A percentile compares a stretch with the other conserved stretches of the same genome.
Conservation (phyloP, 2,113 vertebrate species). For the Phycodurus eques region DNA sequence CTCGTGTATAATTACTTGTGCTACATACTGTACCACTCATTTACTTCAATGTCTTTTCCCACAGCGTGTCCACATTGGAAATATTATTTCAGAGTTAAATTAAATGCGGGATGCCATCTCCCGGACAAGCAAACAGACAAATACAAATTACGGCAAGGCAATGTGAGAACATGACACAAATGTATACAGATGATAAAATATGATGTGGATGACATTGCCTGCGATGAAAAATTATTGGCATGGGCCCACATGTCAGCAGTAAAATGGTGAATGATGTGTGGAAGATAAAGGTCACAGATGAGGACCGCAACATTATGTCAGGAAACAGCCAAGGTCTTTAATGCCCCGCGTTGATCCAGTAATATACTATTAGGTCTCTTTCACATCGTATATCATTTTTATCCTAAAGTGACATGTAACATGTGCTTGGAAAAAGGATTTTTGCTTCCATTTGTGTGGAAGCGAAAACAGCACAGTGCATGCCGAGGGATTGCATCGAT, state of each 20-base stretch:
- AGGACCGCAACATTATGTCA: slow-evolving; percentile 59
- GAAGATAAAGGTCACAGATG: slow-evolving; percentile 72
- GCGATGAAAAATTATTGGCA: slow-evolving; percentile 71
- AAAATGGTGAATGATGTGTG: slow-evolving; percentile 63
- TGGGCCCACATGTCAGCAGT: slow-evolving; percentile 68
- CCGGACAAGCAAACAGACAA: slow-evolving; percentile 44
- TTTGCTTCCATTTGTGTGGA: slow-evolving; percentile 12
- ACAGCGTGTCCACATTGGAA: slow-evolving; percentile 39
- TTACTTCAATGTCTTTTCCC: slow-evolving; percentile 6
- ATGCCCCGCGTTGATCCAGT: slow-evolving; percentile 45
- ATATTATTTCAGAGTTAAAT: slow-evolving; percentile 23
- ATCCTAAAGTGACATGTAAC: slow-evolving; percentile 20
- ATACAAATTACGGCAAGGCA: slow-evolving; percentile 55
- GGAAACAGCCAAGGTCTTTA: slow-evolving; percentile 67
- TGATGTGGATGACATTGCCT: slow-evolving; percentile 64
- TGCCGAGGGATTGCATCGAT: slow-evolving; percentile 25
- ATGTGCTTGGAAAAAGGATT: neutral
- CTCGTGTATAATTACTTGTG: slow-evolving; percentile 15
- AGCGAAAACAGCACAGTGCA: slow-evolving; percentile 24
- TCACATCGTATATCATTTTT: slow-evolving; percentile 31
- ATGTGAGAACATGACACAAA: slow-evolving; percentile 64
- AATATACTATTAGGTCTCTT: slow-evolving; percentile 52
- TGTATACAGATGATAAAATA: slow-evolving; percentile 70
- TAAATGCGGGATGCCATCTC: slow-evolving; percentile 58
- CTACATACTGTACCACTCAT: slow-evolving; percentile 23